Conservation (phyloP, 2,888 invertebrate genomes). For the Ophion costatus region DNA sequence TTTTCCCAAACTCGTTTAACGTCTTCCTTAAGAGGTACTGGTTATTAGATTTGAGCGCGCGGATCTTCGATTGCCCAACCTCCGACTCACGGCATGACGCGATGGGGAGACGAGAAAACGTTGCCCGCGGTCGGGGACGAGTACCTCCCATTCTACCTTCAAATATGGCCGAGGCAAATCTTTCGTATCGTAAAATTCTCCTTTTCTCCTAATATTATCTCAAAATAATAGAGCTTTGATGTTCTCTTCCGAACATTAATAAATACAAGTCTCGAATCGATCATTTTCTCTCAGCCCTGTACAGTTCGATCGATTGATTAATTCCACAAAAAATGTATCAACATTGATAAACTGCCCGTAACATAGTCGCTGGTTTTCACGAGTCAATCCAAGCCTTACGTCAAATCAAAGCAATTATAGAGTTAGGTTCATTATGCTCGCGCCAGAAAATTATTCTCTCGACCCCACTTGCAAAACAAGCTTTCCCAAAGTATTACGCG, state of each 20-base stretch:
- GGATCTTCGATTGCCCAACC: not conserved
- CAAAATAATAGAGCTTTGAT: not conserved
- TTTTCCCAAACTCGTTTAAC: not conserved
- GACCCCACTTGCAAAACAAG: not conserved
- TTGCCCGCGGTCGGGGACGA: constrained; percentile 47
- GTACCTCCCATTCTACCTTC: not conserved
- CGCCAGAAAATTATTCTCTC: not conserved
- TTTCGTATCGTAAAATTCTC: not conserved
- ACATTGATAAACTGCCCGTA: not conserved
- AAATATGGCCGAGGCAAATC: not conserved
- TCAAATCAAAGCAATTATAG: not conserved
- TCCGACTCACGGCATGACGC: not conserved
- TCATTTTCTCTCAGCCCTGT: not conserved
- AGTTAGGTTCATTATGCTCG: not conserved
- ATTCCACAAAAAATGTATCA: not conserved
- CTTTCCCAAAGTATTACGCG: not conserved
- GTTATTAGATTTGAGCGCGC: not conserved
- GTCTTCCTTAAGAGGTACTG: not conserved
- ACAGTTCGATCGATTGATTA: not conserved
- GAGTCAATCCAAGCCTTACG: not conserved
- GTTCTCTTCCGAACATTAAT: not conserved
- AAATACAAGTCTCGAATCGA: not conserved
- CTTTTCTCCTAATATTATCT: not conserved
- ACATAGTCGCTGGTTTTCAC: not conserved
- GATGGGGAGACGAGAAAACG: constrained; percentile 34